A percentile compares a stretch with the other conserved stretches of the same genome.
Evolutionary conservation across 2,888 invertebrate genomes (phyloP).

Genomic region (Neoscelio sp.): DNA sequence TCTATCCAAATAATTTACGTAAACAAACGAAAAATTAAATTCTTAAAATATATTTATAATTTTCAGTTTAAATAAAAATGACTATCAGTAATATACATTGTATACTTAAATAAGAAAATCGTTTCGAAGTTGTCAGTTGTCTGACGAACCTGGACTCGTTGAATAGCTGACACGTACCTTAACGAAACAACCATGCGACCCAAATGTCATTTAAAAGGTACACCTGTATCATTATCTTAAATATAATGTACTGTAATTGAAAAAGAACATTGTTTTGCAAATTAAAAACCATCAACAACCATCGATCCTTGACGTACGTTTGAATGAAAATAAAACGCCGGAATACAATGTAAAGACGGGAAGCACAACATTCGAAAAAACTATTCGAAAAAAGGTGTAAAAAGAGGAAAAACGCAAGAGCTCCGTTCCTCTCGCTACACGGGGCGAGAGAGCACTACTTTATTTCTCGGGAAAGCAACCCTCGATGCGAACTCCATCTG

Average conservation of each 20-base stretch:
- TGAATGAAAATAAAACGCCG: slow-evolving; percentile 5
- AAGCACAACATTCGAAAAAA: slow-evolving; percentile 46
- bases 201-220: slow-evolving; percentile 13
- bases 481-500: slow-evolving; percentile 62
- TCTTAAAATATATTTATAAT: no score
- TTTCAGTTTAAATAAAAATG: no score
- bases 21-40: no score
- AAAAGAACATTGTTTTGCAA: not conserved
- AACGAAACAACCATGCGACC: slow-evolving; percentile 24
- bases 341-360: not conserved
- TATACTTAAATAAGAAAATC: not conserved
- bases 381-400: slow-evolving; percentile 13
- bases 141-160: not conserved
- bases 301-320: not conserved
- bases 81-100: no score
- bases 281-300: not conserved
- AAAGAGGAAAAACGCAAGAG: slow-evolving; percentile 25
- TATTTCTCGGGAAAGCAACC: slow-evolving; percentile 53
- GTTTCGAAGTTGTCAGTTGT: not conserved
- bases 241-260: not conserved
- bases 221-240: slow-evolving; percentile 2
- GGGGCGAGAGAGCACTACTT: slow-evolving; percentile 56
- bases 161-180: slow-evolving; percentile 24
- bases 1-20: no score
- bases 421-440: slow-evolving; percentile 47